These are phyloP conservation scores for Tetraneura akinire DNA, from an alignment of 1,140 invertebrate genomes.

Conservation along the genomic window DNA sequence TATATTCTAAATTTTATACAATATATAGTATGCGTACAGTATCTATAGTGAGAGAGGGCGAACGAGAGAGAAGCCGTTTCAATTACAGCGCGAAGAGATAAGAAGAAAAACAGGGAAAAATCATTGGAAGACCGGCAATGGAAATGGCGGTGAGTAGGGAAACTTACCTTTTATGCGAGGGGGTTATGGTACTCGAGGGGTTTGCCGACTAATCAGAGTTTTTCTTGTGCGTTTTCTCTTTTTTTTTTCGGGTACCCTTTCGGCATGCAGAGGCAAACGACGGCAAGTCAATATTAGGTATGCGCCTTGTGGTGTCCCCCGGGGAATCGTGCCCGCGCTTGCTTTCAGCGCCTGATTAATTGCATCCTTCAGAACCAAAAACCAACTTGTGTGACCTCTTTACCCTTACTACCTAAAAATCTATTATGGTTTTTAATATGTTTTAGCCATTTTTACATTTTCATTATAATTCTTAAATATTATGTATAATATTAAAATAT, in stretches of 20 bases:
- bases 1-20: background rate
- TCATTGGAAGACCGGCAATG: background rate
- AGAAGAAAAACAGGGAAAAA: conserved; percentile 37
- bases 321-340: conserved; percentile 31
- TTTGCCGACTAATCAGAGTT: conserved; percentile 51
- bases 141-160: background rate
- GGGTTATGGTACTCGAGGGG: conserved; percentile 46
- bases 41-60: too few relatives aligned
- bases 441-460: conserved; percentile 9
- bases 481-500: too few relatives aligned
- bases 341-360: conserved; percentile 46
- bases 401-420: background rate
- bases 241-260: conserved; percentile 30
- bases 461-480: background rate
- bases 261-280: background rate
- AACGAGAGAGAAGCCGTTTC: conserved; percentile 22
- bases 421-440: conserved; percentile 28
- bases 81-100: conserved; percentile 46
- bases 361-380: conserved; percentile 1
- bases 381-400: conserved; percentile 17
- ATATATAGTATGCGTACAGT: too few relatives aligned
- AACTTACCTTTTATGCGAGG: conserved; percentile 47
- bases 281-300: conserved; percentile 48
- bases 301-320: conserved; percentile 31
- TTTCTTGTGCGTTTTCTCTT: conserved; percentile 46